Base-by-base conservation (phyloP, 1,140 invertebrate species). In the Zaprionus lachaisei region DNA sequence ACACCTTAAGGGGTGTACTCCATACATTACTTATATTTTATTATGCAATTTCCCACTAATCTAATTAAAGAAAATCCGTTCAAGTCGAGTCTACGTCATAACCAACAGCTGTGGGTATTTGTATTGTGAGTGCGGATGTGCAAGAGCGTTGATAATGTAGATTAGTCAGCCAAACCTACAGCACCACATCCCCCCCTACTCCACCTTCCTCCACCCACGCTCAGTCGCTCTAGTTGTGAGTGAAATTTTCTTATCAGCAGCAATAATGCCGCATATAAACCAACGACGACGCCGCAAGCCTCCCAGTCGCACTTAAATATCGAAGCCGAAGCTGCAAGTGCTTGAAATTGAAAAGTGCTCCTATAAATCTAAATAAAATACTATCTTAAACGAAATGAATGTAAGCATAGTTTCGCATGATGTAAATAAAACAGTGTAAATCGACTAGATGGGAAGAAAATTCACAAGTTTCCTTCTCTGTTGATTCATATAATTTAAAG, bases 221-320 rank as follows among this genome's bases (percentile, higher is more conserved):
- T n/a, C 61, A 51, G 14, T 60, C 49, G 26, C 66, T 67, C 64
- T 34, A 67, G 55, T 57, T 67, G 41, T 58, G 64, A 67, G 47
- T 51, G 47, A 24, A 51, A 51, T 51, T 51, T 51, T 51, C 83
- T 89, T 86, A 86, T 86, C 86, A 86, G 80, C 34, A 69, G 70
- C 54, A 24, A 79, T 64, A 44, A 62, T 12, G 14, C 14, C 60
- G 41, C 62, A 89, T 89, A 86, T 26, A 83, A 79, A 87, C 47
- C 38, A 28, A 7, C 5, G 67, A 37, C 54, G 47, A n/a, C 51
- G 24, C 24, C 28, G 28, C 49, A 55, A 11, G 49, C 62, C 11
- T 54, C 51, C 47, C 66, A 85, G 79, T 82, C 60, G 61, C 37
- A 54, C 64, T 77, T 58, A 54, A 72, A 72, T 56, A 65, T 51